A percentile compares a stretch with the other conserved stretches of the same genome.
These are phyloP conservation scores for Nezara viridula DNA, from an alignment of 2,888 invertebrate species.

Conservation along the genomic window DNA sequence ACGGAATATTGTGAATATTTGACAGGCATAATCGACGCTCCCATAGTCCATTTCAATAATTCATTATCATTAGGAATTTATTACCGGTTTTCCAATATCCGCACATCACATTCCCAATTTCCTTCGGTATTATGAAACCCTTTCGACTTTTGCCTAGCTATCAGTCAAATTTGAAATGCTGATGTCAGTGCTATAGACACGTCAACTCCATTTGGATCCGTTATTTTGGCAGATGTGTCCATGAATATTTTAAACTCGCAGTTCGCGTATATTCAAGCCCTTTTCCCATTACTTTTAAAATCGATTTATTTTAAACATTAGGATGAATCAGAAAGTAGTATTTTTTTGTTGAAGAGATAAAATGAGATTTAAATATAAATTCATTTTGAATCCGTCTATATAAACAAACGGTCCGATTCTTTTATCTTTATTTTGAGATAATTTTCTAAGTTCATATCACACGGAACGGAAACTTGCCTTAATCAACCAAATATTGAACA, in stretches of 20 bases:
- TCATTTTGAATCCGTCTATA: too few species aligned
- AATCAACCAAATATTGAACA: too few species aligned
- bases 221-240: slow-evolving; percentile 14
- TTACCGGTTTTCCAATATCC: background rate
- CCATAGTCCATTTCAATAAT: background rate
- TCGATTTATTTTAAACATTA: background rate
- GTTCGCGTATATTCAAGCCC: background rate
- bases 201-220: slow-evolving; percentile 26
- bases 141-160: background rate
- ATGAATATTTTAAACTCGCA: background rate
- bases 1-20: background rate
- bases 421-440: too few species aligned
- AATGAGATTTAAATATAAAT: too few species aligned
- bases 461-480: too few species aligned
- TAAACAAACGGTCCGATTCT: too few species aligned
- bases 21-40: background rate
- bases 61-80: slow-evolving; percentile 17
- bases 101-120: background rate
- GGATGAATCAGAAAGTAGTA: background rate
- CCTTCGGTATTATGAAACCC: slow-evolving; percentile 29
- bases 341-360: too few species aligned
- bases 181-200: slow-evolving; percentile 22
- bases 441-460: too few species aligned
- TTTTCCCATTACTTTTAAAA: background rate
- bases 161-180: slow-evolving; percentile 28